These are phyloP conservation scores for Molossus molossus DNA, from an alignment of 2,797 vertebrate species.

Conservation along the genomic window DNA sequence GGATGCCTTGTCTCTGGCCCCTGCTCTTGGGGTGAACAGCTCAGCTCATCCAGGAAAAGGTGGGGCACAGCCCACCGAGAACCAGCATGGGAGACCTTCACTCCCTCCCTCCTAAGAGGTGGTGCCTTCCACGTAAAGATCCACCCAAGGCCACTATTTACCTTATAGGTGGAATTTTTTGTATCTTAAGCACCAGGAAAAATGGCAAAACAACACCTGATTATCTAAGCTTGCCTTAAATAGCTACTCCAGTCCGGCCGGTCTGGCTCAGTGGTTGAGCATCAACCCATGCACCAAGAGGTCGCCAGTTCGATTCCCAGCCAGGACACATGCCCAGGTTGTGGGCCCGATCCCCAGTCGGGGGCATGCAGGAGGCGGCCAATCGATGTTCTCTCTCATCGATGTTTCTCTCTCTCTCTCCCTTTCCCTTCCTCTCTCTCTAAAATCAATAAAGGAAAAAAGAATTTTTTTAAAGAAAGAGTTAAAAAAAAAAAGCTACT, in stretches of 20 bases:
- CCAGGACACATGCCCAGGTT: too few relatives aligned
- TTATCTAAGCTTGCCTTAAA: background rate
- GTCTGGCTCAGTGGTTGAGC: too few relatives aligned
- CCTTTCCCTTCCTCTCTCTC: too few relatives aligned
- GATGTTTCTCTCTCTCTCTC: too few relatives aligned
- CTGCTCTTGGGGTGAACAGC: background rate
- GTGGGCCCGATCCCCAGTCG: too few relatives aligned
- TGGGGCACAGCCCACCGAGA: rapidly evolving
- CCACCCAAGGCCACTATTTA: background rate
- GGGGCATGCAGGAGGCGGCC: too few relatives aligned
- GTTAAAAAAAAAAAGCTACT: background rate
- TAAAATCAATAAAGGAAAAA: too few relatives aligned
- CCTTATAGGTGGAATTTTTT: background rate
- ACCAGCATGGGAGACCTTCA: rapidly evolving
- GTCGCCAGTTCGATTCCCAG: too few relatives aligned
- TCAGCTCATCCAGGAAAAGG: background rate
- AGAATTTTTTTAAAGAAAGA: background rate
- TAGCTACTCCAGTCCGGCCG: background rate
- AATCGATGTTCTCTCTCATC: too few relatives aligned
- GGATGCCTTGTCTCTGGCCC: background rate
- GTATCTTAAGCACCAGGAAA: background rate
- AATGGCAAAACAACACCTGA: background rate
- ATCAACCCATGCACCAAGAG: too few relatives aligned
- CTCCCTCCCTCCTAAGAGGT: background rate
- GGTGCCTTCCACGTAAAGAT: background rate